Evolutionary conservation across 2,888 invertebrate species (phyloP).

Genomic region (Subacronicta megacephala): DNA sequence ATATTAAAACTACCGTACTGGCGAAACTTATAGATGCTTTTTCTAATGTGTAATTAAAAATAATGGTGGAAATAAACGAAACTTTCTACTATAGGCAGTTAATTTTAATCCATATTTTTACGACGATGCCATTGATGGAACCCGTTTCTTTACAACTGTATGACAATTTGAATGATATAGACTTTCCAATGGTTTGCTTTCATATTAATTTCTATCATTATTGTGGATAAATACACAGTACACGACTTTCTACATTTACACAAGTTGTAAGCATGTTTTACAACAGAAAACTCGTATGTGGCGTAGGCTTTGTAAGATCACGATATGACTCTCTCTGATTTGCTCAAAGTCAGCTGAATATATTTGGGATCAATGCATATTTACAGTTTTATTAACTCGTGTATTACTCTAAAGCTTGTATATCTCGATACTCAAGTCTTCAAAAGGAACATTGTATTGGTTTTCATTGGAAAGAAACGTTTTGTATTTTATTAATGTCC

Average conservation of each 20-base stretch:
- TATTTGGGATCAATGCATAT: neutral
- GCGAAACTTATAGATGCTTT: too few relatives aligned
- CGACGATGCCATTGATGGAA: constrained; percentile 32
- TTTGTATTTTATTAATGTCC: too few relatives aligned
- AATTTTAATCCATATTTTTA: constrained; percentile 13
- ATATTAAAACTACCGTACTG: too few relatives aligned
- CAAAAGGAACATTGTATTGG: too few relatives aligned
- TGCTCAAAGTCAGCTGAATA: neutral
- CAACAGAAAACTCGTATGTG: neutral
- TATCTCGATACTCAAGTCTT: too few relatives aligned
- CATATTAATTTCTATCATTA: constrained; percentile 38
- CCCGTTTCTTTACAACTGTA: constrained; percentile 33
- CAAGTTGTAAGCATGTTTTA: constrained; percentile 3
- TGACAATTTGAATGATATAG: constrained; percentile 26
- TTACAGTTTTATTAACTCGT: too few relatives aligned
- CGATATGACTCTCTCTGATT: neutral
- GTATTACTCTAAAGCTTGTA: too few relatives aligned
- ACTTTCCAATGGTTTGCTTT: constrained; percentile 51
- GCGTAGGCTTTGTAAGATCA: neutral
- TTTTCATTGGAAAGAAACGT: too few relatives aligned
- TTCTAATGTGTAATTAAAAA: too few relatives aligned
- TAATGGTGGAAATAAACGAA: constrained; percentile 1
- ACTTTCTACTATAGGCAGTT: constrained; percentile 13
- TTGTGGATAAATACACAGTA: constrained; percentile 28
- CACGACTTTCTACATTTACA: constrained; percentile 21